These are phyloP conservation scores for Sycophila sp. DNA, from an alignment of 1,140 invertebrate species.

Conservation along the genomic window DNA sequence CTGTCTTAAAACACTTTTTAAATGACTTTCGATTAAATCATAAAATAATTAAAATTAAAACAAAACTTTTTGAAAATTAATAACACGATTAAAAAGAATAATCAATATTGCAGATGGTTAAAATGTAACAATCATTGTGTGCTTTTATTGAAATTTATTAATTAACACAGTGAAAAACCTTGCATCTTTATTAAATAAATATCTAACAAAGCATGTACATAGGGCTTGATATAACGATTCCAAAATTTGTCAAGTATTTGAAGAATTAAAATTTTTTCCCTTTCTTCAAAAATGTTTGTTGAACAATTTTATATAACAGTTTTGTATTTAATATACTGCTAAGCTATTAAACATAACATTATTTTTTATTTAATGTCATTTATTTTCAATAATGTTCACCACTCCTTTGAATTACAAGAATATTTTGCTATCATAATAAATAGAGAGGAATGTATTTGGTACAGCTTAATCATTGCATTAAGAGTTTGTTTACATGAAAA, in stretches of 20 bases:
- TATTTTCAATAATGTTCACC: slow-evolving; percentile 9
- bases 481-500: slow-evolving; percentile 37
- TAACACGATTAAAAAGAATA: background rate
- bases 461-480: slow-evolving; percentile 43
- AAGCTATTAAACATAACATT: slow-evolving; percentile 45
- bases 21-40: background rate
- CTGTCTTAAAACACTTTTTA: background rate
- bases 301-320: slow-evolving; percentile 19
- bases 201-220: slow-evolving; percentile 55
- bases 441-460: slow-evolving; percentile 40
- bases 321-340: slow-evolving; percentile 43
- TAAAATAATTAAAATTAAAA: background rate
- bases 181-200: slow-evolving; percentile 28
- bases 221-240: slow-evolving; percentile 47
- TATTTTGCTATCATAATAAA: slow-evolving; percentile 44
- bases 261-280: slow-evolving; percentile 2
- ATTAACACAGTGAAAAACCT: slow-evolving; percentile 22
- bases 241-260: slow-evolving; percentile 35
- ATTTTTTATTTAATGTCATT: slow-evolving; percentile 7
- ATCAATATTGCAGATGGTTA: background rate
- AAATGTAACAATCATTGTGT: too few relatives aligned
- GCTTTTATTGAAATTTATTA: slow-evolving; percentile 19
- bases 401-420: slow-evolving; percentile 35
- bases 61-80: too few relatives aligned
- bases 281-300: slow-evolving; percentile 15